phyloP scores from a whole-genome alignment of 30 jellyfish, hydroid and myxozoan species.

The Chrysaora quinquecirrha region DNA sequence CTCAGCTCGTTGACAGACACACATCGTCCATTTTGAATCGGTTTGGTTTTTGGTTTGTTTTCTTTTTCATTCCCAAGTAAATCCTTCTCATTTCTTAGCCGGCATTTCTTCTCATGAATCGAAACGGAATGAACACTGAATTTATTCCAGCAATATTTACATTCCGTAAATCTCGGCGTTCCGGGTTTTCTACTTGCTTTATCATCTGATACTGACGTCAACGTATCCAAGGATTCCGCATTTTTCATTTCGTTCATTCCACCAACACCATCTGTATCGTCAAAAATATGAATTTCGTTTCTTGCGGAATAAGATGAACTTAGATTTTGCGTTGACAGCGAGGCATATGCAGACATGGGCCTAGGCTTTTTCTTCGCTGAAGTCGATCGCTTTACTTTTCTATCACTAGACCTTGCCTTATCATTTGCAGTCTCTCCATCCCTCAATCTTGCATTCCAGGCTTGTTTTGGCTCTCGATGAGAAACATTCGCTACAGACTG shows the following conservation, averaged over 20 bases:
- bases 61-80: constrained; percentile 6
- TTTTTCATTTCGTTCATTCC: background rate
- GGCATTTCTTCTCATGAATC: constrained; percentile 78
- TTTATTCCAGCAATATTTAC: constrained; percentile 56
- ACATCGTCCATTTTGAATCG: constrained; percentile 11
- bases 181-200: background rate
- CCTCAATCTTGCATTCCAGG: constrained; percentile 66
- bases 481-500: constrained; percentile 55
- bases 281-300: constrained; percentile 23
- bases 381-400: constrained; percentile 1
- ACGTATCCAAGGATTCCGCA: constrained; percentile 33
- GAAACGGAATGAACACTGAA: constrained; percentile 74
- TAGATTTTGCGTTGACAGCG: constrained; percentile 48
- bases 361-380: constrained; percentile 37
- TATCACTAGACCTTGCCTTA: constrained; percentile 19
- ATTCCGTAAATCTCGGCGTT: constrained; percentile 53
- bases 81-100: constrained; percentile 17
- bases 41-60: constrained; percentile 8
- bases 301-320: constrained; percentile 11
- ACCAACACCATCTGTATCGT: constrained; percentile 23
- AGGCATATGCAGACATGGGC: constrained; percentile 60
- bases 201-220: constrained; percentile 3
- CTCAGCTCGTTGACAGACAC: constrained; percentile 44
- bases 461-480: constrained; percentile 40
- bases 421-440: constrained; percentile 11